phyloP scores from a whole-genome alignment of 2,113 vertebrate genomes.

The Holacanthus passer region DNA sequence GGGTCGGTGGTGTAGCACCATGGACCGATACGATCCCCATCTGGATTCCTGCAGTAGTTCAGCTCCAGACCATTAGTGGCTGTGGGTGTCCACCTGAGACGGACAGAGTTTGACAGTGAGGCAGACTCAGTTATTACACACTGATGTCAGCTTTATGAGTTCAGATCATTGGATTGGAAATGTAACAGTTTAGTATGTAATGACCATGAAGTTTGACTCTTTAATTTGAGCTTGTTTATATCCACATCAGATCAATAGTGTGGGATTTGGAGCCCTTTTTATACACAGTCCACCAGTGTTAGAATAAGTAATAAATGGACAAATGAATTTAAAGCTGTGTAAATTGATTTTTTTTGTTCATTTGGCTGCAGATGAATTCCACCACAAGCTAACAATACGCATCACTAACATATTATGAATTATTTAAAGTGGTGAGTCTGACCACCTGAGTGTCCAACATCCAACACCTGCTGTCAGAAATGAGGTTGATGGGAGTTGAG shows the following conservation, averaged over 20 bases:
- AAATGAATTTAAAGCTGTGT: background rate
- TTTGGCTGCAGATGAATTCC: background rate
- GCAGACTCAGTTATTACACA: background rate
- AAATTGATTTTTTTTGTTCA: background rate
- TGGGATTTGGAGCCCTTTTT: background rate
- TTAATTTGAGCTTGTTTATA: background rate
- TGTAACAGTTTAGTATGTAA: too few species aligned
- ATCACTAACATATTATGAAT: background rate
- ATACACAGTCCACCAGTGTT: background rate
- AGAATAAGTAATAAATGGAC: background rate
- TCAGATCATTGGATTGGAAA: background rate
- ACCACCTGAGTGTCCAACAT: too few species aligned
- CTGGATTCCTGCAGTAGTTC: conserved; percentile 97
- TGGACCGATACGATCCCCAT: conserved; percentile 89
- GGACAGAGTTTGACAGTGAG: background rate
- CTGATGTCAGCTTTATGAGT: background rate
- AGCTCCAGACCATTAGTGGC: conserved; percentile 89
- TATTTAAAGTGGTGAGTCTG: too few species aligned
- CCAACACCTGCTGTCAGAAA: background rate
- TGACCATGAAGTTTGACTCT: background rate
- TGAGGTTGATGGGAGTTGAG: background rate
- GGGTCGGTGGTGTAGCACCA: conserved; percentile 95
- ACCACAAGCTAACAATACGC: background rate
- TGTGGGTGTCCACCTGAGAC: conserved; percentile 89
- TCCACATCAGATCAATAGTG: background rate